Conservation (phyloP, 2,113 vertebrate genomes). For the Anoplopoma fimbria region DNA sequence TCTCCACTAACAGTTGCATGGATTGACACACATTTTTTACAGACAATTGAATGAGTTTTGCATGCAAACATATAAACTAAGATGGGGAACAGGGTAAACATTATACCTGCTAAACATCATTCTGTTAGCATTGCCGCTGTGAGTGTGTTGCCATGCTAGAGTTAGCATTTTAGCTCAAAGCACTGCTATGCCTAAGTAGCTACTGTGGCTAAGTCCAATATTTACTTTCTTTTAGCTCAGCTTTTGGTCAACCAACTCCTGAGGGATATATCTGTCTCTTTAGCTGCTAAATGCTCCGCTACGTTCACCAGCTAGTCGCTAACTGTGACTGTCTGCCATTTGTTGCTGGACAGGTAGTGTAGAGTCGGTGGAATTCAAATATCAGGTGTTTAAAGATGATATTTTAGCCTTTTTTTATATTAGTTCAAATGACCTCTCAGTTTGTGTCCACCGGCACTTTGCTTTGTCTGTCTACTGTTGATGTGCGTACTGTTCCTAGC, state of each 20-base stretch:
- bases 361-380: not conserved
- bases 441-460: not conserved
- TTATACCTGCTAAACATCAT: not conserved
- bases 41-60: too few relatives aligned
- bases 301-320: not conserved
- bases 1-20: too few relatives aligned
- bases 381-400: not conserved
- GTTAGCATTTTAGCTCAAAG: not conserved
- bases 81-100: too few relatives aligned
- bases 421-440: not conserved
- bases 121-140: too few relatives aligned
- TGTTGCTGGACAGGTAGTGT: not conserved
- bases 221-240: not conserved
- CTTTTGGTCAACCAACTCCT: not conserved
- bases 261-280: not conserved
- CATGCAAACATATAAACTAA: too few relatives aligned
- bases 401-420: not conserved
- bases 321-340: not conserved
- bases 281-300: not conserved
- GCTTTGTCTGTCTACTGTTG: conserved; percentile 8
- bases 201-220: not conserved
- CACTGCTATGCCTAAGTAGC: not conserved
- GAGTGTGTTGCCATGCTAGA: not conserved
- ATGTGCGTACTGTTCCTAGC: conserved; percentile 16
- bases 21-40: too few relatives aligned